A percentile compares a stretch with the other conserved stretches of the same genome.
phyloP scores from a whole-genome alignment of 2,797 vertebrate genomes.

The Nyctalus aviator region DNA sequence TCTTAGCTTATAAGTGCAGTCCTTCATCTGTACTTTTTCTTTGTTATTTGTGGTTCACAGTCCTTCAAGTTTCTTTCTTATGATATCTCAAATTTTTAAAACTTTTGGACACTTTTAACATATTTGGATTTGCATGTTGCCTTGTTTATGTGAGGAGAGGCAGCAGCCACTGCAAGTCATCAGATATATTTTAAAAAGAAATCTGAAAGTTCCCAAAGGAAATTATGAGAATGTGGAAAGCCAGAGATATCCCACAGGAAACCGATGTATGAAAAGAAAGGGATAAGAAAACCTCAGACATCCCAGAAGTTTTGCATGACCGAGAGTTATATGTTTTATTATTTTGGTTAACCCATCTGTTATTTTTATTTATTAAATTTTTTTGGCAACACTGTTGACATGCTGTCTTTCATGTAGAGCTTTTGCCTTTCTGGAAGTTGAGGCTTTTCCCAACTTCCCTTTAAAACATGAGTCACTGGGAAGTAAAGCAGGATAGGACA shows the following conservation, averaged over 20 bases:
- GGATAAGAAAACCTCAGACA: constrained; percentile 61
- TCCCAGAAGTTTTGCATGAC: constrained; percentile 65
- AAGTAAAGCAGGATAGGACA: neutral
- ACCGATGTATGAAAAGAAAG: constrained; percentile 6
- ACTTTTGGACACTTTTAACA: neutral
- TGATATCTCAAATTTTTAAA: neutral
- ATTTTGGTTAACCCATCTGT: constrained; percentile 51
- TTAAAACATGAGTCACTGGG: constrained; percentile 41
- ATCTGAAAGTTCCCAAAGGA: constrained; percentile 50
- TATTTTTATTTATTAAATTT: constrained; percentile 71
- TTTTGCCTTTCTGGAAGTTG: constrained; percentile 53
- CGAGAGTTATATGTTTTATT: constrained; percentile 48
- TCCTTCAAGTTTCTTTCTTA: neutral
- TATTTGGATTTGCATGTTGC: constrained; percentile 41
- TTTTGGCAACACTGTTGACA: constrained; percentile 17
- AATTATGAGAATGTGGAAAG: constrained; percentile 29
- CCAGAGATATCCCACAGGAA: constrained; percentile 51
- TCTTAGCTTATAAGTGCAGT: neutral
- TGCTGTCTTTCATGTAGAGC: constrained; percentile 21
- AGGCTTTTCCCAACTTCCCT: neutral
- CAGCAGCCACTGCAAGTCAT: neutral
- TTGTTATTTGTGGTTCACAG: neutral
- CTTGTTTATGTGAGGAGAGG: constrained; percentile 48
- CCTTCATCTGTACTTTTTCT: neutral
- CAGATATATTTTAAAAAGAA: constrained; percentile 41